Evolutionary conservation across 2,113 vertebrate genomes (phyloP).

Genomic region (Carassius gibelio): DNA sequence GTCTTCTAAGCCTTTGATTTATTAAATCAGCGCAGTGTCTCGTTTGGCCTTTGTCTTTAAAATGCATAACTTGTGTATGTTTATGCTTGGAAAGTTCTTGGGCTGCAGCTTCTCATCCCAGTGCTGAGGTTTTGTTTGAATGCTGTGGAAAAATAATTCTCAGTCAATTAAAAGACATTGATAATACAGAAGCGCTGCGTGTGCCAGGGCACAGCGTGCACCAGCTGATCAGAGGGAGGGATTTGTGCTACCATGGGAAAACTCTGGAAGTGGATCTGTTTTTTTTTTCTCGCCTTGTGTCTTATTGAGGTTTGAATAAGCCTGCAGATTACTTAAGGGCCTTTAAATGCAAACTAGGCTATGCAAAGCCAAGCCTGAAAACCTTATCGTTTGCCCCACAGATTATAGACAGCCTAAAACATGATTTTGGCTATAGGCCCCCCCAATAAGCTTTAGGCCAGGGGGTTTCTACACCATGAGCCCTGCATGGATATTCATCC

Average conservation of each 20-base stretch:
- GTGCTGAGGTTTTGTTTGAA: slow-evolving; percentile 60
- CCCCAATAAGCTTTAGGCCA: slow-evolving; percentile 68
- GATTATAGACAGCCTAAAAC: slow-evolving; percentile 73
- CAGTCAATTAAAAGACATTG: slow-evolving; percentile 71
- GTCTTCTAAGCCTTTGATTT: slow-evolving; percentile 54
- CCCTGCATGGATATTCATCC: slow-evolving; percentile 20
- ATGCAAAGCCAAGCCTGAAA: slow-evolving; percentile 73
- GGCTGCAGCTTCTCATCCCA: slow-evolving; percentile 58
- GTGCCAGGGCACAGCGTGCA: slow-evolving; percentile 57
- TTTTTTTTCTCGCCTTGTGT: slow-evolving; percentile 60
- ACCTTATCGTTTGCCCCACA: slow-evolving; percentile 76
- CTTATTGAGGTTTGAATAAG: slow-evolving; percentile 80
- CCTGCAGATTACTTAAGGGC: slow-evolving; percentile 77
- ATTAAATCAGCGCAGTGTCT: slow-evolving; percentile 44
- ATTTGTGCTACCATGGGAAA: slow-evolving; percentile 72
- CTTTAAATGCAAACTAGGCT: slow-evolving; percentile 78
- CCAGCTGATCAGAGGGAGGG: slow-evolving; percentile 65
- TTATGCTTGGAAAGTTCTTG: slow-evolving; percentile 56
- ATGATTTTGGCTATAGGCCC: slow-evolving; percentile 65
- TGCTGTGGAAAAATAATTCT: slow-evolving; percentile 51
- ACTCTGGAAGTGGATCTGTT: slow-evolving; percentile 68
- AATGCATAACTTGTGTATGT: slow-evolving; percentile 44
- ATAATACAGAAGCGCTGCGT: slow-evolving; percentile 66
- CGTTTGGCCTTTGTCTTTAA: slow-evolving; percentile 40
- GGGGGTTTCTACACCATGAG: slow-evolving; percentile 63